These are phyloP conservation scores for Lota lota DNA, from an alignment of 2,113 vertebrate species.

Conservation along the genomic window DNA sequence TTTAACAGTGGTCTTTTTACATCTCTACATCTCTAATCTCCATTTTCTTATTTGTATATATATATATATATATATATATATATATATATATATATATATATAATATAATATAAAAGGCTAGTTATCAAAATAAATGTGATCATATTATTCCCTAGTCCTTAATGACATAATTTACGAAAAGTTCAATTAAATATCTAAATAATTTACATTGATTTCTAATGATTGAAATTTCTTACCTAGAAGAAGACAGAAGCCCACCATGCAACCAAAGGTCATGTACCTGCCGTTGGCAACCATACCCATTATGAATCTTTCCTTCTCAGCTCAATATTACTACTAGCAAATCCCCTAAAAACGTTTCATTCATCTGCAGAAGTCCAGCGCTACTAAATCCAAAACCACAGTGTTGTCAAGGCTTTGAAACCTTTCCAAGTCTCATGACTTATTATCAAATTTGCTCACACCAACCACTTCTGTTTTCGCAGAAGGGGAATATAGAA, in stretches of 20 bases:
- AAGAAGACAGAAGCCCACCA: slow-evolving; percentile 33
- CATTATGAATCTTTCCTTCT: slow-evolving; percentile 26
- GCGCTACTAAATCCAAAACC: slow-evolving; percentile 25
- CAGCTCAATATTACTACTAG: background rate
- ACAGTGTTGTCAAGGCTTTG: slow-evolving; percentile 32
- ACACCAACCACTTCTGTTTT: slow-evolving; percentile 53
- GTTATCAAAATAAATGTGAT: too few species aligned
- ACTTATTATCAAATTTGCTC: slow-evolving; percentile 37
- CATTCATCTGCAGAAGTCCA: slow-evolving; percentile 18
- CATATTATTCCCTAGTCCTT: too few species aligned
- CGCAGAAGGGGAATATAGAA: slow-evolving; percentile 44
- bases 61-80: background rate
- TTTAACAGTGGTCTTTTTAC: too few species aligned
- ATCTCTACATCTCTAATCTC: too few species aligned
- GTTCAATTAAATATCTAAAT: too few species aligned
- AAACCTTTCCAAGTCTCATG: slow-evolving; percentile 59
- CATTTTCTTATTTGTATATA: background rate
- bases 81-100: background rate
- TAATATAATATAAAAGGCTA: too few species aligned
- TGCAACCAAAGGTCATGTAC: slow-evolving; percentile 1
- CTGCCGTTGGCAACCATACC: background rate
- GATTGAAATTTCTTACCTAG: slow-evolving; percentile 39
- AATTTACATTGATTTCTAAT: background rate
- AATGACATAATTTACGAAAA: too few species aligned
- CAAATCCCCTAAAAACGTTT: background rate